A percentile compares a stretch with the other conserved stretches of the same genome.
Conservation (phyloP, 2,113 vertebrate species). For the Lophius piscatorius region DNA sequence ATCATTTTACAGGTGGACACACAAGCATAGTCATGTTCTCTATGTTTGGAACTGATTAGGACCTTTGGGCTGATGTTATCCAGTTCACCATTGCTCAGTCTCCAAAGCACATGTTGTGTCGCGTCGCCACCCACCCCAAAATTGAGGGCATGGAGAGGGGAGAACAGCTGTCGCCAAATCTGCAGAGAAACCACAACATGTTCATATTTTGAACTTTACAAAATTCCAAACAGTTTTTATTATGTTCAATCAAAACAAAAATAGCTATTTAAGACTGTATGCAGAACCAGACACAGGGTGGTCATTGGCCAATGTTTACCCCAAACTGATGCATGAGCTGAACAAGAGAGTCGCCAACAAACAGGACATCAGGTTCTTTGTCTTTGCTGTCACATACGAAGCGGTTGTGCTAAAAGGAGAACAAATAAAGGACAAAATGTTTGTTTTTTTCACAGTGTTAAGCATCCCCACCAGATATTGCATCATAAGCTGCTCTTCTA, state of each 20-base stretch:
- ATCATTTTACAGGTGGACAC: constrained; percentile 36
- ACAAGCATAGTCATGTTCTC: constrained; percentile 33
- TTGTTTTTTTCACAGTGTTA: background rate
- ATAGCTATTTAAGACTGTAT: background rate
- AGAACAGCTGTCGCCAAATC: constrained; percentile 92
- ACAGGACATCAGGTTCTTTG: constrained; percentile 89
- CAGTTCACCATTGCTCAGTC: constrained; percentile 88
- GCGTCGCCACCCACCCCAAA: constrained; percentile 89
- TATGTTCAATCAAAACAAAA: constrained; percentile 5
- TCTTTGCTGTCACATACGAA: constrained; percentile 90
- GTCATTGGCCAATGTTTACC: constrained; percentile 69
- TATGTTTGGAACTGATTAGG: constrained; percentile 32
- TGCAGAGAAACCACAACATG: constrained; percentile 48
- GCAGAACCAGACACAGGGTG: background rate
- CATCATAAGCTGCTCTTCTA: background rate
- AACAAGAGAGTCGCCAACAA: constrained; percentile 88
- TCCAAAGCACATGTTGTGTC: constrained; percentile 92
- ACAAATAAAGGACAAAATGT: constrained; percentile 9
- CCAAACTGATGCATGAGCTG: constrained; percentile 90
- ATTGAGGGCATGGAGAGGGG: constrained; percentile 90
- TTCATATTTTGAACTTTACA: too few species aligned
- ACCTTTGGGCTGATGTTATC: constrained; percentile 92
- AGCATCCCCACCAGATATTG: too few species aligned
- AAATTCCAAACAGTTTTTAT: too few species aligned
- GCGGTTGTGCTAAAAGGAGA: constrained; percentile 82